These are phyloP conservation scores for Malaclemys terrapin DNA, from an alignment of 2,113 vertebrate species.

Conservation along the genomic window DNA sequence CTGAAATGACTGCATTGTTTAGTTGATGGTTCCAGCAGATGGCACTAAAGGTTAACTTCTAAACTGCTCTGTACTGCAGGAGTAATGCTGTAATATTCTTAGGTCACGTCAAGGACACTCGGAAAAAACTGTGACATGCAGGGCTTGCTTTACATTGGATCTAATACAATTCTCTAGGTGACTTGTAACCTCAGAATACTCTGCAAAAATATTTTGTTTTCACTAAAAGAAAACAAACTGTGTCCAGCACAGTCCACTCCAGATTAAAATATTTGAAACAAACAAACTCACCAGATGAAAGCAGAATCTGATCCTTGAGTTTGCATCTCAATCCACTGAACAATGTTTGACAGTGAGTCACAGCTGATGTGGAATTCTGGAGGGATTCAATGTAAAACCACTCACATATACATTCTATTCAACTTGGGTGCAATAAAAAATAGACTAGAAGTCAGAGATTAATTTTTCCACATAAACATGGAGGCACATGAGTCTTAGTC, in stretches of 20 bases:
- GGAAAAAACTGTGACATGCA: neutral
- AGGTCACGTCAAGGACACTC: neutral
- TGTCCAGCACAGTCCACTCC: fast-evolving
- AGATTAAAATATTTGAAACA: neutral
- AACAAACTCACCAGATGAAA: neutral
- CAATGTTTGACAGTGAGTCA: neutral
- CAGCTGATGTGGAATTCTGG: neutral
- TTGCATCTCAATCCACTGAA: neutral
- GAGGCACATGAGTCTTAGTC: neutral
- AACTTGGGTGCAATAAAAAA: neutral
- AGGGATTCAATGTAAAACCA: neutral
- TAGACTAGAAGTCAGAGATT: neutral
- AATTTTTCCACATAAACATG: neutral
- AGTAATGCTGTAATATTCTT: neutral
- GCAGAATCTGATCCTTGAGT: neutral
- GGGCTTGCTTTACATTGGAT: neutral
- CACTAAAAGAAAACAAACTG: neutral
- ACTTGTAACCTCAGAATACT: neutral
- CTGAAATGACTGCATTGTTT: neutral
- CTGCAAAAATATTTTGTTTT: neutral
- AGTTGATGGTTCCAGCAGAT: slow-evolving; percentile 35
- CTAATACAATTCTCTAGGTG: neutral
- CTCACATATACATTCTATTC: neutral
- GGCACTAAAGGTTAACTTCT: slow-evolving; percentile 28
- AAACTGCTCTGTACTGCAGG: neutral